Conservation (phyloP, 2,797 vertebrate genomes). For the Sebastes diaconus region DNA sequence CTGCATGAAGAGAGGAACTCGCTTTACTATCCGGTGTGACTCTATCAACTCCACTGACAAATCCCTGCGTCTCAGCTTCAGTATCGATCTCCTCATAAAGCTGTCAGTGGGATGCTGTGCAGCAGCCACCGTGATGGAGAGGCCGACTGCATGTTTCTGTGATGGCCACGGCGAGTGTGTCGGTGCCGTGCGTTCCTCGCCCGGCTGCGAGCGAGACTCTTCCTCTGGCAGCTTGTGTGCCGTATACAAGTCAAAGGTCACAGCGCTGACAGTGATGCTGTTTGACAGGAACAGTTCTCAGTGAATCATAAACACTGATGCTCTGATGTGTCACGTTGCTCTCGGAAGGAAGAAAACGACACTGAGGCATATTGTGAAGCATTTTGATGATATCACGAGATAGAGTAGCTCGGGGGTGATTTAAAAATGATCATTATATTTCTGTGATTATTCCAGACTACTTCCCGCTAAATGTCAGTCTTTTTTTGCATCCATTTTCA, state of each 20-base stretch:
- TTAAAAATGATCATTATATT: neutral
- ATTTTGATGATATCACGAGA: neutral
- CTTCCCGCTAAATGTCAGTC: neutral
- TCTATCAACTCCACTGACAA: constrained; percentile 13
- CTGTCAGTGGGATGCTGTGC: constrained; percentile 29
- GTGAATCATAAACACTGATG: constrained; percentile 48
- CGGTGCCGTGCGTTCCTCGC: neutral
- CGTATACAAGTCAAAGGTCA: constrained; percentile 42
- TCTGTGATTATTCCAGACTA: neutral
- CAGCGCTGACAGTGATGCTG: constrained; percentile 26
- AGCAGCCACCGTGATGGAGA: constrained; percentile 33
- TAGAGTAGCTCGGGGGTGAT: neutral
- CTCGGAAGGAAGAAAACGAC: constrained; percentile 19
- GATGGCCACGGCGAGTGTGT: neutral
- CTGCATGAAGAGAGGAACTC: neutral
- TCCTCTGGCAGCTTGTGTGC: constrained; percentile 20
- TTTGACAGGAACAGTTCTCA: constrained; percentile 48
- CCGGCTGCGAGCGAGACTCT: constrained; percentile 14
- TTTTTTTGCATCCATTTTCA: neutral
- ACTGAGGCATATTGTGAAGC: constrained; percentile 36
- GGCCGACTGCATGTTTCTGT: constrained; percentile 30
- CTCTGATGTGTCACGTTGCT: constrained; percentile 12
- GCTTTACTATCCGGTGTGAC: constrained; percentile 12
- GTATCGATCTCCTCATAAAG: constrained; percentile 53
- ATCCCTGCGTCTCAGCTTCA: constrained; percentile 12